These are phyloP conservation scores for Acanthaster planci DNA, from an alignment of 35 echinoderm and acorn worm species.

Conservation along the genomic window DNA sequence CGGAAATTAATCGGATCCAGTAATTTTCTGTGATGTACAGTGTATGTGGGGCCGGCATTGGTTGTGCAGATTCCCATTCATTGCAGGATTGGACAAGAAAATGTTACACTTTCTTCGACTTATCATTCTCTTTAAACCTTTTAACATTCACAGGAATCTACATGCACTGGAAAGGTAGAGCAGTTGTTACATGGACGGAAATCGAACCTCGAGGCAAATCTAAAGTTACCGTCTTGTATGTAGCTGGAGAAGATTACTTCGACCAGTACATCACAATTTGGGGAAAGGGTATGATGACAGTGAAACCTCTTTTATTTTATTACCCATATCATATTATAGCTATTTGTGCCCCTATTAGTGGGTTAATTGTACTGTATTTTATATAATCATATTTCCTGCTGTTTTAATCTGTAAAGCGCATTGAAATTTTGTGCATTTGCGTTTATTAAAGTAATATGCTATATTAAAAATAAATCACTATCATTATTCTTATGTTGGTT, in stretches of 20 bases:
- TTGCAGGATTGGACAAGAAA: not conserved
- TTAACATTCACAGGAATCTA: conserved; percentile 59
- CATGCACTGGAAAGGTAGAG: conserved; percentile 78
- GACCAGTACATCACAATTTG: conserved; percentile 72
- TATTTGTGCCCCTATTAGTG: no score
- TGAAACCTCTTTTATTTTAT: no score
- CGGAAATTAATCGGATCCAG: not conserved
- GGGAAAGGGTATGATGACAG: conserved; percentile 60
- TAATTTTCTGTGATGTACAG: not conserved
- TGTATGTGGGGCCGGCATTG: not conserved
- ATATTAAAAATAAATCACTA: no score
- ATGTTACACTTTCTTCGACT: not conserved
- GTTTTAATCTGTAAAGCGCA: no score
- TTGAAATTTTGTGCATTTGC: no score
- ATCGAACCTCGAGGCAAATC: conserved; percentile 84
- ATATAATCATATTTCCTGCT: no score
- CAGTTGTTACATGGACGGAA: conserved; percentile 82
- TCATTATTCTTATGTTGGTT: no score
- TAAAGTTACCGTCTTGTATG: conserved; percentile 82
- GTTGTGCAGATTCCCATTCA: not conserved
- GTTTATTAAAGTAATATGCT: no score
- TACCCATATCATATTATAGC: no score
- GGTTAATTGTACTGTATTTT: no score
- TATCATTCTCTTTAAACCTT: not conserved
- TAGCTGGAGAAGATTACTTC: conserved; percentile 89